Base-by-base conservation (phyloP, 2,888 invertebrate species). In the Polyommatus icarus region DNA sequence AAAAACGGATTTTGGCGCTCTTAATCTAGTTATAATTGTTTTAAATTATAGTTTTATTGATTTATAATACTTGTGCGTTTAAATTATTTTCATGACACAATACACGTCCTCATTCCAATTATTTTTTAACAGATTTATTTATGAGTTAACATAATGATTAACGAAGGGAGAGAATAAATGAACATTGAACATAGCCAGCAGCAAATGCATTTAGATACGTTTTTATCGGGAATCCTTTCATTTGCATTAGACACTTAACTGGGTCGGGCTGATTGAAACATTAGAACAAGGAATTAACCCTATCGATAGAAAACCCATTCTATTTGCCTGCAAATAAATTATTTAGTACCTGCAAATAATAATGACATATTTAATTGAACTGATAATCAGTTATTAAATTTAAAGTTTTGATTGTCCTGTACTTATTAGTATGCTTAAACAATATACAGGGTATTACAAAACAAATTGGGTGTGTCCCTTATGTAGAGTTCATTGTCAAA, bases 151-250 rank as follows among this genome's bases (percentile, higher is more conserved):
- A 61, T 24, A 24, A 24, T 61, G 24, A 20, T 12, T 61, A 24
- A 61, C 10, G 24, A 61, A 12, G 8, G 67, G 15, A 32, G 24
- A 67, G 10, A 67, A 67, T 67, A 67, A 29, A 29, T 29, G 67
- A 15, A 67, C 4, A 20, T 3, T 29, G 29, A 29, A 67, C 5
- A 10, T 1, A 24, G 24, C 24, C 24, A 10, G 15, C 29, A 32
- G 18, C 67, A 67, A 29, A 32, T 67, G 67, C 67, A 67, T 32
- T 32, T 67, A 67, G 24, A 61, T 61, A 67, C 67, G 67, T 32
- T 67, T 67, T 67, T 67, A 67, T 67, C 29, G 67, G 67, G 67
- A 67, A 67, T 67, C 67, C 67, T 67, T 67, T 29, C 67, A 67
- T 67, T 67, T 67, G 67, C 67, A 67, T 32, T 67, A 67, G 32